Percentiles rank a stretch among this genome's conserved stretches.
phyloP scores from a whole-genome alignment of 1,140 invertebrate species.

The Chymomyza costata region DNA sequence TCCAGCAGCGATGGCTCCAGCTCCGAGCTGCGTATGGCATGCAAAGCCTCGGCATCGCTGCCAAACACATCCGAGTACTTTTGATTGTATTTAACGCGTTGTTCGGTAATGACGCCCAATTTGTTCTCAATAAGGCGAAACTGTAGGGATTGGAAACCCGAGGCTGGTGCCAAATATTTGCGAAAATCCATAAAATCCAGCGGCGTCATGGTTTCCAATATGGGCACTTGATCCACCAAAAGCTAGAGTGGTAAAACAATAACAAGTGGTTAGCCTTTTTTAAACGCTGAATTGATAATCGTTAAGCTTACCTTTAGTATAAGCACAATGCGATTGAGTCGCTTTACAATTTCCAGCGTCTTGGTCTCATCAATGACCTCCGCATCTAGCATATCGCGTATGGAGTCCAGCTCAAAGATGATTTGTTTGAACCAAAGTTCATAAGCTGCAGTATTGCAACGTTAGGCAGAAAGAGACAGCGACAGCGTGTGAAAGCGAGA shows the following conservation, averaged over 20 bases:
- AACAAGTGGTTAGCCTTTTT: no score
- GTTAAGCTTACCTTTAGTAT: slow-evolving; percentile 90
- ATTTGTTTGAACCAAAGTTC: slow-evolving; percentile 99
- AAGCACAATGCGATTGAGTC: slow-evolving; percentile 92
- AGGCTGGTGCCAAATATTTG: slow-evolving; percentile 93
- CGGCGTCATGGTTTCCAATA: slow-evolving; percentile 98
- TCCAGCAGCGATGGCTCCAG: slow-evolving; percentile 88
- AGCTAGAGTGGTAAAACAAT: slow-evolving; percentile 84
- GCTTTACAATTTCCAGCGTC: slow-evolving; percentile 93
- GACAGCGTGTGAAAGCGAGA: neutral
- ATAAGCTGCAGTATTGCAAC: slow-evolving; percentile 85
- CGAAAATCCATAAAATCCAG: slow-evolving; percentile 98
- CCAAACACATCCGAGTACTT: slow-evolving; percentile 92
- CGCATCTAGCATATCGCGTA: slow-evolving; percentile 87
- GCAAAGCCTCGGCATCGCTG: slow-evolving; percentile 83
- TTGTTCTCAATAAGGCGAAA: slow-evolving; percentile 98
- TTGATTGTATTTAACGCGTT: slow-evolving; percentile 95
- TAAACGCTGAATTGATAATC: slow-evolving; percentile 17
- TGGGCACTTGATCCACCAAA: slow-evolving; percentile 96
- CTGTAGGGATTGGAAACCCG: slow-evolving; percentile 98
- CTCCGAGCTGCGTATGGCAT: slow-evolving; percentile 86
- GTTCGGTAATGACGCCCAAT: slow-evolving; percentile 91
- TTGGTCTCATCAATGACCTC: slow-evolving; percentile 91
- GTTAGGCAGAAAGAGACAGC: neutral
- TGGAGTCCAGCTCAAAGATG: slow-evolving; percentile 96